Evolutionary conservation across 2,888 invertebrate genomes (phyloP).

Genomic region (Dicycla oo): DNA sequence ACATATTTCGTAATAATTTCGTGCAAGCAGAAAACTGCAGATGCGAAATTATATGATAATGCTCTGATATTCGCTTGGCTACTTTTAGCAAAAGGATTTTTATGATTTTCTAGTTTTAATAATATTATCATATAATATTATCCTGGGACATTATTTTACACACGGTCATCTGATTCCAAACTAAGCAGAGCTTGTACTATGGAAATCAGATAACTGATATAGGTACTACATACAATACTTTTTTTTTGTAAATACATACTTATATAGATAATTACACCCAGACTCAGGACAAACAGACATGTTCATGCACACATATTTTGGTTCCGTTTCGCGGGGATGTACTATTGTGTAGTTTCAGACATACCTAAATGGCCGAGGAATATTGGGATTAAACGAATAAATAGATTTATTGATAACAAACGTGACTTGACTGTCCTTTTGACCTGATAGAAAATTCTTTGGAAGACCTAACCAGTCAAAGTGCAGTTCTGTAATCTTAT

Average conservation of each 20-base stretch:
- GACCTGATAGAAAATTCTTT: neutral
- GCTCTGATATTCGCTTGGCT: constrained; percentile 4
- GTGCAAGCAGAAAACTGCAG: constrained; percentile 35
- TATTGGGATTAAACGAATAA: neutral
- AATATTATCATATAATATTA: too few species aligned
- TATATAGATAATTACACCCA: too few species aligned
- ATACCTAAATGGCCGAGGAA: neutral
- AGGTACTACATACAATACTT: too few species aligned
- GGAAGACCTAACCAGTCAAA: neutral
- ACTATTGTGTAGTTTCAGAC: neutral
- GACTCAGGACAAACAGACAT: too few species aligned
- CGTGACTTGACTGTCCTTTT: neutral
- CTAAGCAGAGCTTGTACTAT: too few species aligned
- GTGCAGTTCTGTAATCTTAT: neutral
- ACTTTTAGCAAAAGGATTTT: constrained; percentile 31
- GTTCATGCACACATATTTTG: too few species aligned
- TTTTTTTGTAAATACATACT: too few species aligned
- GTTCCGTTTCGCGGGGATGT: neutral
- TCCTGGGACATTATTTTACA: too few species aligned
- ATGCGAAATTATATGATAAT: constrained; percentile 32
- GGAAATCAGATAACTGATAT: too few species aligned
- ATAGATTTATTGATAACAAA: neutral
- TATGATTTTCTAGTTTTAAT: neutral
- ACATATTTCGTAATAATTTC: constrained; percentile 29
- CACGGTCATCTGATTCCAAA: too few species aligned